These are phyloP conservation scores for Ephestia elutella DNA, from an alignment of 1,140 invertebrate genomes.

Conservation along the genomic window DNA sequence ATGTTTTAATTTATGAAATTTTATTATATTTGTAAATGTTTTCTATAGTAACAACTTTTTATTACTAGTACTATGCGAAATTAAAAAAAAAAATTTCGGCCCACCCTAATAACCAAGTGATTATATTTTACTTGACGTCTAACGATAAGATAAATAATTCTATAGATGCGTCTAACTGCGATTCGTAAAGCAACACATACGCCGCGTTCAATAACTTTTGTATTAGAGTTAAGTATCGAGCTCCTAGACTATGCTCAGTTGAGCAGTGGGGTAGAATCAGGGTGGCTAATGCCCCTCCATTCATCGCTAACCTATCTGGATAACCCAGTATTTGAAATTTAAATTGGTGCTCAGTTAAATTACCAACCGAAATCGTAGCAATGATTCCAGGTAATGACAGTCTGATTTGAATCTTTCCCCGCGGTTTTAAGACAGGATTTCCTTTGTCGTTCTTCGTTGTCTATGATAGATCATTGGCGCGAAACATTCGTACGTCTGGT, in stretches of 20 bases:
- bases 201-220: too few species aligned
- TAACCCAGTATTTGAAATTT: constrained; percentile 60
- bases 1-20: too few species aligned
- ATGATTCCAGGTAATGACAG: constrained; percentile 25
- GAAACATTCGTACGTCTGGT: neutral
- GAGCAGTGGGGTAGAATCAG: constrained; percentile 10
- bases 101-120: too few species aligned
- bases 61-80: too few species aligned
- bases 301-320: constrained; percentile 52
- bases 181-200: too few species aligned
- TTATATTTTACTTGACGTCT: too few species aligned
- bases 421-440: neutral
- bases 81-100: too few species aligned
- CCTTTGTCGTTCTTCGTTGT: neutral
- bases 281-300: constrained; percentile 41
- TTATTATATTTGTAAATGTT: too few species aligned
- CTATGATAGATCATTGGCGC: neutral
- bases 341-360: constrained; percentile 48
- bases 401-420: neutral
- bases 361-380: constrained; percentile 22
- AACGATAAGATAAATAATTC: too few species aligned
- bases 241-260: neutral
- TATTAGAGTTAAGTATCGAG: neutral
- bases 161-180: too few species aligned
- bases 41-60: too few species aligned